Evolutionary conservation across 1,140 invertebrate species (phyloP).

Genomic region (Drosophila parabipectinata): DNA sequence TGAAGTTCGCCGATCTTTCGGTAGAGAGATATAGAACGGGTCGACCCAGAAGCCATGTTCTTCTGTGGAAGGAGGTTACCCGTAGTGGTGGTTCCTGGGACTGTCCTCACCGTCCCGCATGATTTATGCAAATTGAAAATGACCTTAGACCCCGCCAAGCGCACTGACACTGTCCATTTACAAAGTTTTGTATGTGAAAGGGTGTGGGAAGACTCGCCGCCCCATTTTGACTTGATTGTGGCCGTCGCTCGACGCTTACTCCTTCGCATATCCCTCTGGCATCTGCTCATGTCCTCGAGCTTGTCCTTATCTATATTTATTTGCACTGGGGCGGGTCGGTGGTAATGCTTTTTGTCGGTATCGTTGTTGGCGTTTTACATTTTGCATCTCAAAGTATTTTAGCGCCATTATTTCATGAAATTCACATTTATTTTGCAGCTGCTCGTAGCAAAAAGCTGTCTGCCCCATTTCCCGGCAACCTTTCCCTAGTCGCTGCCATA

Average conservation of each 20-base stretch:
- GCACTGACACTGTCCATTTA: conserved; percentile 63
- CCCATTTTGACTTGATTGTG: conserved; percentile 72
- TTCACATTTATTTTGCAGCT: conserved; percentile 76
- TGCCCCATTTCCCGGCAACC: conserved; percentile 8
- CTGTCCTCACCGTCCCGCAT: conserved; percentile 56
- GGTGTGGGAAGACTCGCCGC: conserved; percentile 29
- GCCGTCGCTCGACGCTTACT: conserved; percentile 63
- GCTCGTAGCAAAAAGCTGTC: conserved; percentile 52
- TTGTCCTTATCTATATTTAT: conserved; percentile 31
- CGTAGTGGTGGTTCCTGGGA: not conserved
- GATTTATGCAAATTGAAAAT: conserved; percentile 80
- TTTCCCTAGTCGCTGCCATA: conserved; percentile 9
- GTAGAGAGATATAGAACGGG: not conserved
- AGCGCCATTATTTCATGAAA: conserved; percentile 75
- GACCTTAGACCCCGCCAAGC: conserved; percentile 66
- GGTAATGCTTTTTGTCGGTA: conserved; percentile 25
- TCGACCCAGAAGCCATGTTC: not conserved
- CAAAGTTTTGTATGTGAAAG: conserved; percentile 43
- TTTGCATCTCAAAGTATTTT: conserved; percentile 78
- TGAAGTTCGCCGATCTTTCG: not conserved
- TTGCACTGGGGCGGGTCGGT: conserved; percentile 29
- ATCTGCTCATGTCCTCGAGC: conserved; percentile 10
- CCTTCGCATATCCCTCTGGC: conserved; percentile 13
- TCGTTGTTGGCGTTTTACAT: conserved; percentile 46
- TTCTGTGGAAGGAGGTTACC: not conserved